phyloP scores from a whole-genome alignment of 1,140 invertebrate species.

The Diuraphis noxia region DNA sequence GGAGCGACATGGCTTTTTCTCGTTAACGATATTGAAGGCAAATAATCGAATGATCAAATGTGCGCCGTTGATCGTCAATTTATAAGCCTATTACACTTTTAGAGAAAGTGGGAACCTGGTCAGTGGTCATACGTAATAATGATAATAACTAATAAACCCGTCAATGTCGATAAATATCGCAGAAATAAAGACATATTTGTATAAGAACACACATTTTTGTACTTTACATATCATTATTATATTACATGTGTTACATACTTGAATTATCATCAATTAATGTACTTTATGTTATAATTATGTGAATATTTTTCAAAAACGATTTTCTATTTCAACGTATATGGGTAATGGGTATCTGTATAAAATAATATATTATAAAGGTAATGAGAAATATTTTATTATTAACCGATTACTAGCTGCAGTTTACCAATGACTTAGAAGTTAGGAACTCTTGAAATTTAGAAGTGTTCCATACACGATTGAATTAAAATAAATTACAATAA shows the following conservation, averaged over 20 bases:
- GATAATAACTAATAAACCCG: not conserved
- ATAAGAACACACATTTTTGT: not conserved
- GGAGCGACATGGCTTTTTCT: not conserved
- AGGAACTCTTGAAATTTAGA: too few species aligned
- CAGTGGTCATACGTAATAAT: not conserved
- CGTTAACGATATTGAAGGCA: not conserved
- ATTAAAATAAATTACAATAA: too few species aligned
- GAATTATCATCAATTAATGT: not conserved
- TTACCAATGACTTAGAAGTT: not conserved
- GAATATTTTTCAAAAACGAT: not conserved
- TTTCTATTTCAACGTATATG: not conserved
- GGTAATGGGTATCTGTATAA: too few species aligned
- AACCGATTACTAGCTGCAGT: too few species aligned
- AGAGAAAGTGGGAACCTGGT: slow-evolving; percentile 40
- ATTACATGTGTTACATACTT: not conserved
- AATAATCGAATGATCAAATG: slow-evolving; percentile 21
- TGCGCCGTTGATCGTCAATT: not conserved
- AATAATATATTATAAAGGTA: too few species aligned
- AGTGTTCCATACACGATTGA: not conserved
- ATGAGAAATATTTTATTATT: not conserved
- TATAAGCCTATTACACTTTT: slow-evolving; percentile 1
- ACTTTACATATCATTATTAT: not conserved
- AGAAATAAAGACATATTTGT: not conserved
- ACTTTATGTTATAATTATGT: not conserved
- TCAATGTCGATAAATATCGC: not conserved